These are phyloP conservation scores for Linurgus olivaceus DNA, from an alignment of 2,797 vertebrate species.

Conservation along the genomic window DNA sequence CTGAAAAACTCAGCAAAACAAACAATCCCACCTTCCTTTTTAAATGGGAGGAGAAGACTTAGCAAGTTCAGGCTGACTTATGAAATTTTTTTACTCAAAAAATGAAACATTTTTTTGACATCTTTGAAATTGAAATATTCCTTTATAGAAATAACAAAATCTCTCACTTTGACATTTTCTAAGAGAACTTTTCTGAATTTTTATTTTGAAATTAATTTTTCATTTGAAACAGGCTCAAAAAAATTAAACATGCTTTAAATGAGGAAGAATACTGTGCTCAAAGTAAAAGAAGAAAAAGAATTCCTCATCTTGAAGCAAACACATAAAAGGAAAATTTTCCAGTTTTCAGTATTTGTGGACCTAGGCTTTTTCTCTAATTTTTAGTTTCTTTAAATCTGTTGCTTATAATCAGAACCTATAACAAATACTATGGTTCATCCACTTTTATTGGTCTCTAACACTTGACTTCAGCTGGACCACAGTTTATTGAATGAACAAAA, in stretches of 20 bases:
- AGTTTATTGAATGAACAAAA: background rate
- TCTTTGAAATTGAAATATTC: background rate
- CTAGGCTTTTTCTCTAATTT: background rate
- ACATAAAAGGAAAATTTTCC: background rate
- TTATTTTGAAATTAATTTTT: background rate
- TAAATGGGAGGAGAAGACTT: background rate
- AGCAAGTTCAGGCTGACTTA: background rate
- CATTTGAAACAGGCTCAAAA: background rate
- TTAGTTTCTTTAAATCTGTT: background rate
- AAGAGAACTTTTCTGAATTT: background rate
- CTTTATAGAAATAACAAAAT: background rate
- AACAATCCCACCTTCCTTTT: accelerated
- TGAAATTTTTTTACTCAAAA: background rate
- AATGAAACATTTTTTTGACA: background rate
- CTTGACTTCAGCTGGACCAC: background rate
- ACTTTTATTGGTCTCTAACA: background rate
- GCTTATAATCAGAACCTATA: background rate
- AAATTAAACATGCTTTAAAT: background rate
- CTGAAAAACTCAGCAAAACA: background rate
- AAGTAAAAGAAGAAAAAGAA: background rate
- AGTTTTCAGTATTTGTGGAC: background rate
- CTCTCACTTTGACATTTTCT: background rate
- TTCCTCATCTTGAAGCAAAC: background rate
- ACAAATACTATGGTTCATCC: background rate
- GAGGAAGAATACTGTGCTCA: background rate